Conservation (phyloP, 2,113 vertebrate genomes). For the Rynchops niger region DNA sequence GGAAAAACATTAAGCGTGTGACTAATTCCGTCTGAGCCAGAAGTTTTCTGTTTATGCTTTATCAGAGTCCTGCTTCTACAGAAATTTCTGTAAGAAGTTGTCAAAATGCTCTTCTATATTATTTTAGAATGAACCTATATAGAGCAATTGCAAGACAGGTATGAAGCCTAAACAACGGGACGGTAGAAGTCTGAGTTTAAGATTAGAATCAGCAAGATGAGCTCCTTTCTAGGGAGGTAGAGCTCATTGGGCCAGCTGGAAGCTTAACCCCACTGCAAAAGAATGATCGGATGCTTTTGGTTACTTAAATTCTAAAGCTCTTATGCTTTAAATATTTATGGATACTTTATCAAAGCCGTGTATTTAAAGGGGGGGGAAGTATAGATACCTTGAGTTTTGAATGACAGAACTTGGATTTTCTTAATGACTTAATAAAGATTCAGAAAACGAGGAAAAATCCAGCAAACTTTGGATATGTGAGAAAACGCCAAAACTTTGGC, state of each 20-base stretch:
- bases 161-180: background rate
- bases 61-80: background rate
- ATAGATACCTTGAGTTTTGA: background rate
- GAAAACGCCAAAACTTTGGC: background rate
- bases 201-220: background rate
- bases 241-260: background rate
- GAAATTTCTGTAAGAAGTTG: background rate
- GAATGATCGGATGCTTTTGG: accelerated
- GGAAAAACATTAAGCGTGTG: background rate
- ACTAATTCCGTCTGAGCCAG: background rate
- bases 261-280: background rate
- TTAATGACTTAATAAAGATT: background rate
- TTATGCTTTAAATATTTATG: background rate
- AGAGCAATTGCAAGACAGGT: background rate
- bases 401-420: background rate
- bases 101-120: background rate
- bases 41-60: background rate
- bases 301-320: background rate
- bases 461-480: background rate
- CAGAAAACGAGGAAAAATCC: background rate
- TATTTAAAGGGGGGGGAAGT: background rate
- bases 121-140: background rate
- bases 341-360: background rate
- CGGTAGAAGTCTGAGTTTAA: background rate
- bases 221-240: background rate